Conservation (phyloP, 2,888 invertebrate genomes). For the Thumatha senex region DNA sequence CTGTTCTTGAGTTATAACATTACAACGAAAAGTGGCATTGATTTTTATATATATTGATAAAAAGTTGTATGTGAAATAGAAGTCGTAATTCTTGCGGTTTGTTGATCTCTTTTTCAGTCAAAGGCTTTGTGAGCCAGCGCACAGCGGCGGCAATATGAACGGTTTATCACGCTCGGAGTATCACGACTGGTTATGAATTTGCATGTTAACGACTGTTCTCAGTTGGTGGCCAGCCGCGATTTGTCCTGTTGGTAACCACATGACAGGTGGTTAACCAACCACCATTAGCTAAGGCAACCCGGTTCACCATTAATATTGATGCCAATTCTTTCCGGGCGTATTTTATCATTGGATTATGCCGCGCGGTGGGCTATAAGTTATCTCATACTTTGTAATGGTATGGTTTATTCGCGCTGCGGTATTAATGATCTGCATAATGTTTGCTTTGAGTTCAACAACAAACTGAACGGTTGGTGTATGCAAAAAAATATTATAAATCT, state of each 20-base stretch:
- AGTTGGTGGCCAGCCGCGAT: slow-evolving; percentile 73
- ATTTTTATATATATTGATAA: too few species aligned
- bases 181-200: slow-evolving; percentile 66
- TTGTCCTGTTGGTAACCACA: slow-evolving; percentile 66
- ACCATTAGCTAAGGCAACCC: slow-evolving; percentile 64
- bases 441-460: neutral
- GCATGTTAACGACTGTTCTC: slow-evolving; percentile 71
- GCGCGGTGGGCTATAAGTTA: slow-evolving; percentile 55
- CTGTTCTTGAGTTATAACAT: too few species aligned
- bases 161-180: slow-evolving; percentile 55
- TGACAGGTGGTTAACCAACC: slow-evolving; percentile 70
- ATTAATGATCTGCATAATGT: slow-evolving; percentile 27
- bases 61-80: slow-evolving; percentile 5
- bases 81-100: slow-evolving; percentile 12
- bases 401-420: slow-evolving; percentile 51
- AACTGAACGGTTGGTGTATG: neutral
- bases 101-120: slow-evolving; percentile 21
- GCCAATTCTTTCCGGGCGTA: slow-evolving; percentile 55
- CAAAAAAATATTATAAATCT: neutral
- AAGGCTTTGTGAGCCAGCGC: slow-evolving; percentile 21
- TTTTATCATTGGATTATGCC: slow-evolving; percentile 65
- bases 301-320: slow-evolving; percentile 45
- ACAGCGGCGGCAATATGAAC: slow-evolving; percentile 18
- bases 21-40: too few species aligned
- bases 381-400: slow-evolving; percentile 56